phyloP scores from a whole-genome alignment of 2,113 vertebrate genomes.

The Hiodon alosoides region DNA sequence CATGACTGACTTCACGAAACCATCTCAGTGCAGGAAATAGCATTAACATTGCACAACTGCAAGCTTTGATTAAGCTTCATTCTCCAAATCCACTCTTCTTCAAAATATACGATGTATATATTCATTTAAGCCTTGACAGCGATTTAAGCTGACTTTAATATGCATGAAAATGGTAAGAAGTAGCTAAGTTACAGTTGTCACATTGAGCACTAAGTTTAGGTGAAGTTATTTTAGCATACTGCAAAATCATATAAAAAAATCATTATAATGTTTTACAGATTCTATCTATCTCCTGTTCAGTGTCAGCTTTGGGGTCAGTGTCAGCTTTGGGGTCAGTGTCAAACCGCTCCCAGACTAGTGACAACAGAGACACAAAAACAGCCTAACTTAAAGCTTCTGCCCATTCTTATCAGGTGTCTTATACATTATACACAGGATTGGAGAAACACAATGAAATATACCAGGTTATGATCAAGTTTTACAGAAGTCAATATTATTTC shows the following conservation, averaged over 20 bases:
- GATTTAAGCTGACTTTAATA: background rate
- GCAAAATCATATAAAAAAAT: no score
- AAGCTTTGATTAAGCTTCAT: background rate
- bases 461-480: no score
- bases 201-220: background rate
- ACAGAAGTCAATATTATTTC: no score
- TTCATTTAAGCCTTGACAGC: conserved; percentile 1
- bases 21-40: background rate
- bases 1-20: background rate
- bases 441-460: no score
- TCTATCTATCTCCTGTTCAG: background rate
- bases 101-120: background rate
- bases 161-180: no score
- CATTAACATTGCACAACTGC: background rate
- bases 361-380: no score
- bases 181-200: background rate
- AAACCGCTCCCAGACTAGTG: no score
- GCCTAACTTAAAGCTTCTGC: no score
- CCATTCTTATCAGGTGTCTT: no score
- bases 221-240: background rate
- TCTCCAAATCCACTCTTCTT: background rate
- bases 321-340: background rate
- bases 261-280: no score
- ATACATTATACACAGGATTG: no score
- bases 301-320: background rate